These are phyloP conservation scores for Fundulus diaphanus DNA, from an alignment of 2,797 vertebrate species.

Conservation along the genomic window DNA sequence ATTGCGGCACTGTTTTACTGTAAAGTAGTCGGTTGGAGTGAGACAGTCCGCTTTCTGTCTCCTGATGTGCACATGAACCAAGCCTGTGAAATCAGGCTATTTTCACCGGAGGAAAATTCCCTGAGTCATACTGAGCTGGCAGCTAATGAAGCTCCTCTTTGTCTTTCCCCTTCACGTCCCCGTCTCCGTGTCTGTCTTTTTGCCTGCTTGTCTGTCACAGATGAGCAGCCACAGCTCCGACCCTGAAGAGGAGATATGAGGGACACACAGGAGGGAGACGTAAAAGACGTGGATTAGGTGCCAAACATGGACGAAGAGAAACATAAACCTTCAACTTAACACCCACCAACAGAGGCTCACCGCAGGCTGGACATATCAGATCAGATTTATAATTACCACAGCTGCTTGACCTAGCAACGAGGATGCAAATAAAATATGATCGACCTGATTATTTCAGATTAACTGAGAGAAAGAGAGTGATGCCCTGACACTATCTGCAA, in stretches of 20 bases:
- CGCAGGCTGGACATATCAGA: constrained; percentile 51
- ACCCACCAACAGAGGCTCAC: constrained; percentile 36
- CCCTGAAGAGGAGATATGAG: constrained; percentile 81
- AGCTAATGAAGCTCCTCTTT: constrained; percentile 49
- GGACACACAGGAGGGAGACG: constrained; percentile 31
- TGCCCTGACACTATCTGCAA: constrained; percentile 8
- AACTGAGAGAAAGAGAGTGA: constrained; percentile 2
- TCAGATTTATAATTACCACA: constrained; percentile 37
- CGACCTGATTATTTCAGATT: constrained; percentile 13
- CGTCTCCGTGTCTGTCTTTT: constrained; percentile 19
- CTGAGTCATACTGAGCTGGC: constrained; percentile 47
- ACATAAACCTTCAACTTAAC: constrained; percentile 39
- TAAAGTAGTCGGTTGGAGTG: constrained; percentile 2
- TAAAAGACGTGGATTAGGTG: constrained; percentile 57
- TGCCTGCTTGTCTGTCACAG: constrained; percentile 61
- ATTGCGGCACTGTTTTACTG: background rate
- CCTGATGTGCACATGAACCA: background rate
- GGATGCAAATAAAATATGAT: constrained; percentile 5
- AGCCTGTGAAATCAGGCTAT: constrained; percentile 22
- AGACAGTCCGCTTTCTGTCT: constrained; percentile 4
- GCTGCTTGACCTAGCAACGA: constrained; percentile 23
- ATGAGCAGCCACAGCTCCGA: constrained; percentile 81
- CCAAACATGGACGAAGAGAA: constrained; percentile 74
- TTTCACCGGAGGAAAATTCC: constrained; percentile 19
- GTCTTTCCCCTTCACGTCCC: constrained; percentile 32